These are phyloP conservation scores for Apis cerana DNA, from an alignment of 1,140 invertebrate genomes.

Conservation along the genomic window DNA sequence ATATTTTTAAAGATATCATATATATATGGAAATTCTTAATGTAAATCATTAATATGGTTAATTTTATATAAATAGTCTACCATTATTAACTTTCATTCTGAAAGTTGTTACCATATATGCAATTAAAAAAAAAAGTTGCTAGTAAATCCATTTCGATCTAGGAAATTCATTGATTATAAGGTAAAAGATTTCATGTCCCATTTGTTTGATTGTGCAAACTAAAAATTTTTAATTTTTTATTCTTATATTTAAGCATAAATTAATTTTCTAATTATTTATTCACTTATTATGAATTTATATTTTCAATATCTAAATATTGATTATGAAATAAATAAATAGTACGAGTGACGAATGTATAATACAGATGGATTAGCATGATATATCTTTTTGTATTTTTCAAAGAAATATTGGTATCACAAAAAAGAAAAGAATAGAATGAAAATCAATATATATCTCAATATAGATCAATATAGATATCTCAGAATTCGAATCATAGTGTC, in stretches of 20 bases:
- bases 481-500: conserved; percentile 34
- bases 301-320: neutral
- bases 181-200: neutral
- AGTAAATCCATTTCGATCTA: neutral
- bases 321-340: neutral
- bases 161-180: conserved; percentile 7
- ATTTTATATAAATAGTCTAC: too few species aligned
- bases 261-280: neutral
- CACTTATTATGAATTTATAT: neutral
- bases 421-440: conserved; percentile 2
- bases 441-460: too few species aligned
- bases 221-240: neutral
- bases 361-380: too few species aligned
- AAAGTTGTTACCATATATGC: neutral
- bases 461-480: neutral
- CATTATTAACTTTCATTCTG: conserved; percentile 9
- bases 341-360: neutral
- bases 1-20: neutral
- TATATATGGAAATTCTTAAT: neutral
- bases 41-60: neutral
- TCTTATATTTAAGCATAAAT: neutral
- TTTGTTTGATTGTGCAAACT: neutral
- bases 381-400: too few species aligned
- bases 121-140: neutral
- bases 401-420: neutral